A percentile compares a stretch with the other conserved stretches of the same genome.
Conservation (phyloP, 92 coral and sea anemone species). For the Heliopora coerulea region DNA sequence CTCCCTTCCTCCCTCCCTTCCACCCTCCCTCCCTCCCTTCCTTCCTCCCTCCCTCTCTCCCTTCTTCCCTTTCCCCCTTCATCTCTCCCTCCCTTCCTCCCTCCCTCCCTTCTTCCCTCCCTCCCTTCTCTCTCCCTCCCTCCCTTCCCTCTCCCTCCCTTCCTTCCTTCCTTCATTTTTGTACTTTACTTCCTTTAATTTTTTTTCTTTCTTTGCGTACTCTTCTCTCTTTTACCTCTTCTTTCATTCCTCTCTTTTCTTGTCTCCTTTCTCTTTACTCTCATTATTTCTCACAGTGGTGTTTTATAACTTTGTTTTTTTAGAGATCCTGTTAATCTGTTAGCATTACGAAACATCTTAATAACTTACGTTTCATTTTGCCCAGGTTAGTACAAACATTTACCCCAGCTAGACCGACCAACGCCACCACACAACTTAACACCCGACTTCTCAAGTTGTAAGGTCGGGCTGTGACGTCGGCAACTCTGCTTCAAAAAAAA, state of each 20-base stretch:
- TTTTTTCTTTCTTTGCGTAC: not conserved
- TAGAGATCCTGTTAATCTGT: slow-evolving; percentile 57
- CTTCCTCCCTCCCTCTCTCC: too few relatives aligned
- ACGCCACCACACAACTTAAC: too few relatives aligned
- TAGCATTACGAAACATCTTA: slow-evolving; percentile 81
- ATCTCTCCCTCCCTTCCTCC: too few relatives aligned
- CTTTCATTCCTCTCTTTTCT: not conserved
- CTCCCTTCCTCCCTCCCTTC: not conserved
- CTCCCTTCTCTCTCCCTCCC: not conserved
- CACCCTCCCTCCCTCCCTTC: too few relatives aligned
- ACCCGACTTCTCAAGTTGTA: too few relatives aligned
- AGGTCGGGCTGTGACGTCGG: too few relatives aligned
- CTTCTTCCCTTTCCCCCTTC: too few relatives aligned
- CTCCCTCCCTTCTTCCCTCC: too few relatives aligned
- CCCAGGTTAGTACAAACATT: slow-evolving; percentile 72
- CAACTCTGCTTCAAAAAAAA: too few relatives aligned
- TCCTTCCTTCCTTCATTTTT: not conserved
- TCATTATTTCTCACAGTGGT: not conserved
- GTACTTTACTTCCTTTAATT: not conserved
- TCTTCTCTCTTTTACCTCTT: not conserved
- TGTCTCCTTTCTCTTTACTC: not conserved
- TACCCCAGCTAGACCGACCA: too few relatives aligned
- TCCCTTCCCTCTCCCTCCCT: not conserved
- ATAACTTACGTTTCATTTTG: slow-evolving; percentile 91
- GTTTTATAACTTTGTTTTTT: too few relatives aligned